Evolutionary conservation across 2,888 invertebrate species (phyloP).

Genomic region (Antheraea assamensis): DNA sequence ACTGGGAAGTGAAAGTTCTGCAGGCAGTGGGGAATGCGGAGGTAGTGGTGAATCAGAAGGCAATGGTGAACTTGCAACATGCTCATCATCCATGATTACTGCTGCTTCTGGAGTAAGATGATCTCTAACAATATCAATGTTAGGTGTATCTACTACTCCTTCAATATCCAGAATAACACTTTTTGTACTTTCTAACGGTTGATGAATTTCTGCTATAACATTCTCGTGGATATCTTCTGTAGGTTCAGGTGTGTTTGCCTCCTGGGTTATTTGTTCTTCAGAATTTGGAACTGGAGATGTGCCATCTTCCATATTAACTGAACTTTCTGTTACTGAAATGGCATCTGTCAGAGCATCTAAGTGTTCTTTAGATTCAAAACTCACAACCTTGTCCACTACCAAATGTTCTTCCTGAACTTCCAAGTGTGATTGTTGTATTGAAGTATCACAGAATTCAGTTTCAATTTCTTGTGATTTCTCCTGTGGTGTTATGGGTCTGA

Average conservation of each 20-base stretch:
- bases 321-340: constrained; percentile 7
- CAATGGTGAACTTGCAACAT: constrained; percentile 19
- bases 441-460: constrained; percentile 58
- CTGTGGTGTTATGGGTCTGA: constrained; percentile 56
- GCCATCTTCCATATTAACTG: constrained; percentile 14
- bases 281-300: constrained; percentile 25
- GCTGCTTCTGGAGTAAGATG: constrained; percentile 17
- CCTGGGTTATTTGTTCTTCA: constrained; percentile 23
- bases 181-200: constrained; percentile 5
- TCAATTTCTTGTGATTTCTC: constrained; percentile 70
- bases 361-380: background rate
- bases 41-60: constrained; percentile 18
- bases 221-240: constrained; percentile 31
- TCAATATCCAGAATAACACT: constrained; percentile 25
- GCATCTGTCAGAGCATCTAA: background rate
- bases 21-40: constrained; percentile 15
- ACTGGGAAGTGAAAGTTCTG: constrained; percentile 25
- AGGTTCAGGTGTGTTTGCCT: constrained; percentile 41
- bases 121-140: constrained; percentile 33
- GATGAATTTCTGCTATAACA: constrained; percentile 26
- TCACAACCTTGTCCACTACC: background rate
- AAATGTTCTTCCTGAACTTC: constrained; percentile 25
- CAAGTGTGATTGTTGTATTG: constrained; percentile 24
- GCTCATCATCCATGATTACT: constrained; percentile 20
- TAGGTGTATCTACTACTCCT: constrained; percentile 23